Base-by-base conservation (phyloP, 2,113 vertebrate species). In the Emydura subglobosa region DNA sequence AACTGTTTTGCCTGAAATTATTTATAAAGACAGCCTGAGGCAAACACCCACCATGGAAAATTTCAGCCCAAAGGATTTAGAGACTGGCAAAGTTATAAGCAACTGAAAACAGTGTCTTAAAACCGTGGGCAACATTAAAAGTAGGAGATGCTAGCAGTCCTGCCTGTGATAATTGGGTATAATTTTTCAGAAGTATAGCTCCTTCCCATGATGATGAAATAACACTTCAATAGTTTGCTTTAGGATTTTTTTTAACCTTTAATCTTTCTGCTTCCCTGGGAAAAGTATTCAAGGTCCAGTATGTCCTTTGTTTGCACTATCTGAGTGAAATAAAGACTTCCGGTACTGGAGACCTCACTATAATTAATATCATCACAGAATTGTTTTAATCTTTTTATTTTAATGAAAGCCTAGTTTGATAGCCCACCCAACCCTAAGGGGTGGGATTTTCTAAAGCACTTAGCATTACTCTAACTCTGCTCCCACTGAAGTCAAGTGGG, bases 261-360 rank as follows among this genome's bases (percentile, higher is more conserved):
- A 80, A 90, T 96, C 89, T 95, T 93, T 81, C 92, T 96, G 72
- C 72, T 92, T 82, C 39, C 81, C 87, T 34, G 54, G 24, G n/a
- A 9, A 2, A 57, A 55, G 25, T 51, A 88, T 88, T 87, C 81
- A 88, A 92, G 50, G 83, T 92, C 89, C 85, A 92, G 51, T 84
- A 96, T 91, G 53, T 53, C 89, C 94, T 96, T 97, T 92, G 93
- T 95, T 55, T 92, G 79, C 74, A 51, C 65, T 95, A 93, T 91
- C 89, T 86, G 61, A 95, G 29, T 13, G 17, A 76, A 86, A 91
- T 3, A 8, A 21, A n/a, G 21, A 44, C 39, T 76, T 76, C 72
- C 14, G 10, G 10, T 76, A 22, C n/a, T 21, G n/a, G 19, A 72
- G 39, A 44, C 39, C 39, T 44, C 39, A 42, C 22, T 76, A 76